Evolutionary conservation across 2,888 invertebrate genomes (phyloP).

Genomic region (Rhodophaea formosa): DNA sequence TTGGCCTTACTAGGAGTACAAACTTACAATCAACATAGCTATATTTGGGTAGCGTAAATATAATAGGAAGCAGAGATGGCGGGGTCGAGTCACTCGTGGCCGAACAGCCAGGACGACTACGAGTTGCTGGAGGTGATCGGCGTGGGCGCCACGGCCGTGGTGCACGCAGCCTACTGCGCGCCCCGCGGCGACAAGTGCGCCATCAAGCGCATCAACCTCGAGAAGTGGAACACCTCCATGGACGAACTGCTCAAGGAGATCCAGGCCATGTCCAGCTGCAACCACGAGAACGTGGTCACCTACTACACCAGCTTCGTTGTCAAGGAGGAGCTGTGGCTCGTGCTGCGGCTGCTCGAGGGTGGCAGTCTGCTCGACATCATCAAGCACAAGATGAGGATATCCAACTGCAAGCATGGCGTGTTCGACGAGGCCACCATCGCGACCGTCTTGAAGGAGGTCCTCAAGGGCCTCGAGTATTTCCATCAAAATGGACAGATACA

Average conservation of each 20-base stretch:
- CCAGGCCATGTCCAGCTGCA: slow-evolving; percentile 99
- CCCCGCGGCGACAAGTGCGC: slow-evolving; percentile 98
- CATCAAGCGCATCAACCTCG: slow-evolving; percentile 99
- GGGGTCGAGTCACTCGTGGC: slow-evolving; percentile 84
- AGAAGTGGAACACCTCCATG: slow-evolving; percentile 99
- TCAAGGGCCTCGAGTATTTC: slow-evolving; percentile 99
- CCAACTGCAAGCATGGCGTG: slow-evolving; percentile 97
- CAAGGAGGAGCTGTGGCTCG: slow-evolving; percentile 98
- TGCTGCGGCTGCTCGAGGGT: slow-evolving; percentile 97
- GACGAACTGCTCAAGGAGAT: slow-evolving; percentile 96
- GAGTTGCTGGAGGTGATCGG: slow-evolving; percentile 97
- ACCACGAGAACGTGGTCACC: slow-evolving; percentile 99
- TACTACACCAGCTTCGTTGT: slow-evolving; percentile 99
- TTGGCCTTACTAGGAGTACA: slow-evolving; percentile 61
- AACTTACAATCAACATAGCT: slow-evolving; percentile 25
- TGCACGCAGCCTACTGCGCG: slow-evolving; percentile 97
- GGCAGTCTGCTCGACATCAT: slow-evolving; percentile 95
- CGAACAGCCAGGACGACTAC: slow-evolving; percentile 96
- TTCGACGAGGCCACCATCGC: slow-evolving; percentile 99
- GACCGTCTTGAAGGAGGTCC: slow-evolving; percentile 96
- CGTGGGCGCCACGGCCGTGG: slow-evolving; percentile 98
- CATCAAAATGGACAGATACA: slow-evolving; percentile 98
- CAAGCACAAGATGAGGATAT: slow-evolving; percentile 95
- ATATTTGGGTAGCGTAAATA: slow-evolving; percentile 50
- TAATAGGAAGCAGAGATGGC: slow-evolving; percentile 47